phyloP scores from a whole-genome alignment of 1,140 invertebrate species.

The Tribolium madens region DNA sequence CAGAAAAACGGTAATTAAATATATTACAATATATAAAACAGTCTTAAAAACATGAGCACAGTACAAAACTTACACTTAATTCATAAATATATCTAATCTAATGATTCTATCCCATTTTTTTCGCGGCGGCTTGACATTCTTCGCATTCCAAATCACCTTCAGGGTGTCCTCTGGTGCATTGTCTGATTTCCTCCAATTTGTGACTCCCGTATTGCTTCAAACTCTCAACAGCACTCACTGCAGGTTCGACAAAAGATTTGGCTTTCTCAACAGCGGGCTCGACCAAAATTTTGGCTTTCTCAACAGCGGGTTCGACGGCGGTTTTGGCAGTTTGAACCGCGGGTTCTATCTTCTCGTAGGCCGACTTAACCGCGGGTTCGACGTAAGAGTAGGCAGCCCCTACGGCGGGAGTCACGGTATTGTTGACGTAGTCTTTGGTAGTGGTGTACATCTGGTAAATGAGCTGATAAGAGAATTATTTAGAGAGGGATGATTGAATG shows the following conservation, averaged over 20 bases:
- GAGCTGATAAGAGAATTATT: conserved; percentile 54
- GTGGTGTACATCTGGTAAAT: conserved; percentile 70
- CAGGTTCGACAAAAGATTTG: conserved; percentile 13
- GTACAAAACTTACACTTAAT: conserved; percentile 30
- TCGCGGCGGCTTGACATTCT: conserved; percentile 21
- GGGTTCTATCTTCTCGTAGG: conserved; percentile 55
- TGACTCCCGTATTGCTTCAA: conserved; percentile 57
- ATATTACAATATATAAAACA: conserved; percentile 18
- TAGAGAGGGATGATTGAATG: not conserved
- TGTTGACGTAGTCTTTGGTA: conserved; percentile 70
- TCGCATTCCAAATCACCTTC: conserved; percentile 24
- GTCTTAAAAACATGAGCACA: conserved; percentile 32
- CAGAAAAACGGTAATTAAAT: not conserved
- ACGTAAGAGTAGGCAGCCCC: conserved; percentile 48
- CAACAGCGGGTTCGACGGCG: conserved; percentile 58
- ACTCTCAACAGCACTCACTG: not conserved
- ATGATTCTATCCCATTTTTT: conserved; percentile 8
- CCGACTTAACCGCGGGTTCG: conserved; percentile 57
- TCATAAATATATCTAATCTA: not conserved
- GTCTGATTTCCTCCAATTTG: conserved; percentile 56
- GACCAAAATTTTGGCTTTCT: conserved; percentile 56
- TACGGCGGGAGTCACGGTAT: conserved; percentile 61
- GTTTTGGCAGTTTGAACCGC: conserved; percentile 50
- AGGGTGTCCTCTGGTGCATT: not conserved
- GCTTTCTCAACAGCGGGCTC: conserved; percentile 59